Evolutionary conservation across 2,888 invertebrate species (phyloP).

Genomic region (Xanthia togata): DNA sequence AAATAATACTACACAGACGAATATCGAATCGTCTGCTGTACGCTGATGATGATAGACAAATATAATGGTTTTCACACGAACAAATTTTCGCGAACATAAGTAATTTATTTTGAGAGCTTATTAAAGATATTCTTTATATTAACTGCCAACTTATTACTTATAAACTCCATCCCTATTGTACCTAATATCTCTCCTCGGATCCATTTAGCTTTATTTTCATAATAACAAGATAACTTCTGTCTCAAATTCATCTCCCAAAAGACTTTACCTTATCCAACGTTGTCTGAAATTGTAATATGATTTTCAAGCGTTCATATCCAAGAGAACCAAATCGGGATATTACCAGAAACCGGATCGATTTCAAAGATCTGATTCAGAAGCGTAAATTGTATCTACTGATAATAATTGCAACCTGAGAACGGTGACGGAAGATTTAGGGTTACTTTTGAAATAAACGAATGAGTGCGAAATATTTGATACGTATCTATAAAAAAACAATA

Average conservation of each 20-base stretch:
- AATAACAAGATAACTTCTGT: slow-evolving; percentile 5
- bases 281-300: slow-evolving; percentile 32
- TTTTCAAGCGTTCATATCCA: slow-evolving; percentile 30
- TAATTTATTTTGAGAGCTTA: neutral
- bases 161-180: neutral
- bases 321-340: slow-evolving; percentile 14
- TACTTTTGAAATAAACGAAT: neutral
- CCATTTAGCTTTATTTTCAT: slow-evolving; percentile 19
- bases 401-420: slow-evolving; percentile 23
- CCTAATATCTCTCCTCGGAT: neutral
- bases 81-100: neutral
- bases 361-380: slow-evolving; percentile 6
- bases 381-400: slow-evolving; percentile 16
- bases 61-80: neutral
- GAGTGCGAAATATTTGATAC: neutral
- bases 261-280: neutral
- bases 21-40: no score
- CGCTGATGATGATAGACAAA: neutral
- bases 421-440: neutral
- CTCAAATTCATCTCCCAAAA: neutral
- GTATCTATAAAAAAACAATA: neutral
- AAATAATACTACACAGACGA: neutral
- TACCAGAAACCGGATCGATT: slow-evolving; percentile 26
- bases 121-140: slow-evolving; percentile 1
- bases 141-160: neutral